Percentiles rank a stretch among this genome's conserved stretches.
Conservation (phyloP, 2,113 vertebrate genomes). For the Helogale parvula region DNA sequence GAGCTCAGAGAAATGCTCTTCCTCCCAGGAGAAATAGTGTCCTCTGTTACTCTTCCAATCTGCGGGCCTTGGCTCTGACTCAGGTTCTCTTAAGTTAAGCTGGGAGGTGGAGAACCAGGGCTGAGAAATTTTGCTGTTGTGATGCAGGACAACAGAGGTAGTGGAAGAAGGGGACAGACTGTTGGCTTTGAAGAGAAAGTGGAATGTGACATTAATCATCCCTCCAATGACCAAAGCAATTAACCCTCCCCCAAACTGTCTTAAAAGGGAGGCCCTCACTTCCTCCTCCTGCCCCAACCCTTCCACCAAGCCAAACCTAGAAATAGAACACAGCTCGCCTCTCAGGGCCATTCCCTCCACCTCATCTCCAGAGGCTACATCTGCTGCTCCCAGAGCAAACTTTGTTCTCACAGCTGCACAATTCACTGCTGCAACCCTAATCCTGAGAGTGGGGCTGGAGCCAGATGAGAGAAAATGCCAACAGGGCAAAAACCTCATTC, state of each 20-base stretch:
- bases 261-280: not conserved
- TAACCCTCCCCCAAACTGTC: not conserved
- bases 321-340: not conserved
- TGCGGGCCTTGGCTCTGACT: not conserved
- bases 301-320: not conserved
- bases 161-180: not conserved
- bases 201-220: not conserved
- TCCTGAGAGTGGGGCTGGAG: not conserved
- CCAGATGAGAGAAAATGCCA: not conserved
- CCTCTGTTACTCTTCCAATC: not conserved
- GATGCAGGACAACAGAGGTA: too few species aligned
- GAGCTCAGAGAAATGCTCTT: not conserved
- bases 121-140: not conserved
- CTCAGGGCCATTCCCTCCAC: not conserved
- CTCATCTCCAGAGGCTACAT: not conserved
- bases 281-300: not conserved
- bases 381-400: not conserved
- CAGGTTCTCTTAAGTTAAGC: not conserved
- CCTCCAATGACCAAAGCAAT: too few species aligned
- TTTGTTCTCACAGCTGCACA: not conserved
- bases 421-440: conserved; percentile 6
- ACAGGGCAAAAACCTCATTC: not conserved
- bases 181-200: not conserved
- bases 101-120: too few species aligned
- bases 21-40: not conserved